Evolutionary conservation across 1,140 invertebrate species (phyloP), one percentile per base, ranked within the genome.

Genomic region (Drosophila cardini): DNA sequence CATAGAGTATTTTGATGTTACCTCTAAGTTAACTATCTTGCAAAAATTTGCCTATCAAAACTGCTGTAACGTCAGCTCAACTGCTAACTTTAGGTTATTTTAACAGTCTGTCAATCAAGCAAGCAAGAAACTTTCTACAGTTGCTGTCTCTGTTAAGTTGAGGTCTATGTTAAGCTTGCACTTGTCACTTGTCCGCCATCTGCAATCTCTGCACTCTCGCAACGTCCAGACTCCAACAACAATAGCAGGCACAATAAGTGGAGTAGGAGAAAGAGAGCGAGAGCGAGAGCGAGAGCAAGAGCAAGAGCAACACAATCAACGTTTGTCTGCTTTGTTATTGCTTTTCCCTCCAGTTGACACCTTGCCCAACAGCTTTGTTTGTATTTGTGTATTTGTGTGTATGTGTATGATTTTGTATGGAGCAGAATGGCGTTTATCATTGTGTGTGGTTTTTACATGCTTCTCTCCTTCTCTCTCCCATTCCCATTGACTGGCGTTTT

Each of bases 371-470:
- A 62, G 67, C 64, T 67, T 53, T 69, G 36, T 11, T 26, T 55
- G 42, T 42, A 60, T 72, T 11, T 57, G 69, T 42, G 32, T 71
- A 26, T 76, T 38, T 57, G 34, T 73, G 21, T 26, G 21, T 26
- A 4, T 26, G 21, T 26, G 21, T n/a, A n/a, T n/a, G n/a, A n/a
- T 71, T 26, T 76, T 43, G 50, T 26, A 46, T 55, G 60, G 45
- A 53, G 55, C 70, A 53, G 74, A 76, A 79, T 86, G 83, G 83
- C 83, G 83, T 87, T 82, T 78, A 79, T 86, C 83, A 82, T 72
- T 68, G 82, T 81, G 57, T 86, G 83, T 72, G 79, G 83, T 42
- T 82, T 70, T 42, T 71, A 69, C 62, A 45, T 62, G 40, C 34
- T 52, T 52, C 60, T 42, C 36, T 50, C 55, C 36, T 40, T 36